These are phyloP conservation scores for Tribolium castaneum DNA, from an alignment of 1,140 invertebrate genomes.

Conservation along the genomic window DNA sequence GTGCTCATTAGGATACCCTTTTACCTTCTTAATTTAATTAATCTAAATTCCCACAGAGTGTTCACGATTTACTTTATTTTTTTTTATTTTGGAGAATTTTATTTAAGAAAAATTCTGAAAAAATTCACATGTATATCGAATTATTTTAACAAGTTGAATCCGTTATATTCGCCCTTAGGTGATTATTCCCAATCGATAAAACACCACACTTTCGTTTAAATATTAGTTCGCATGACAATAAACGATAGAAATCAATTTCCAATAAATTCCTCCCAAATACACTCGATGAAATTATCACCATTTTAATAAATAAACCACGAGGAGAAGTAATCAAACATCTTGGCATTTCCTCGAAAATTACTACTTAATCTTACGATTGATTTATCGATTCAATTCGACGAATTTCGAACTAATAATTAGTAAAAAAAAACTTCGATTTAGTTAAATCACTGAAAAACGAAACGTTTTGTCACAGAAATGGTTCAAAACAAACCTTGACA, in stretches of 20 bases:
- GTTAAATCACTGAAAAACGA: not conserved
- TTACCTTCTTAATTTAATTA: too few species aligned
- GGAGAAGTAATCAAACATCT: not conserved
- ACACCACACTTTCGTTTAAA: not conserved
- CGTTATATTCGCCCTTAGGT: not conserved
- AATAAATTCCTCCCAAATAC: not conserved
- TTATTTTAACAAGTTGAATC: too few species aligned
- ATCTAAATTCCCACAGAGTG: too few species aligned
- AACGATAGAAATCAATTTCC: not conserved
- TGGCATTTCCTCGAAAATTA: not conserved
- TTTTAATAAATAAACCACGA: not conserved
- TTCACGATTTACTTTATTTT: too few species aligned
- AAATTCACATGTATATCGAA: too few species aligned
- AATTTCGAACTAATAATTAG: not conserved
- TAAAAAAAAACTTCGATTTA: not conserved
- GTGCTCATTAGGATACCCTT: too few species aligned
- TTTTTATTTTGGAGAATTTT: too few species aligned
- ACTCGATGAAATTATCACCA: not conserved
- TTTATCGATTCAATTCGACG: constrained; percentile 1
- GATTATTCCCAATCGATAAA: not conserved
- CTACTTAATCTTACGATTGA: not conserved
- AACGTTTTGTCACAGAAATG: not conserved
- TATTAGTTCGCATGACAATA: not conserved
- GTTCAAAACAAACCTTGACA: constrained; percentile 14
- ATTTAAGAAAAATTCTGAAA: too few species aligned